phyloP scores from a whole-genome alignment of 92 coral and sea anemone genomes.

The Heliopora coerulea region DNA sequence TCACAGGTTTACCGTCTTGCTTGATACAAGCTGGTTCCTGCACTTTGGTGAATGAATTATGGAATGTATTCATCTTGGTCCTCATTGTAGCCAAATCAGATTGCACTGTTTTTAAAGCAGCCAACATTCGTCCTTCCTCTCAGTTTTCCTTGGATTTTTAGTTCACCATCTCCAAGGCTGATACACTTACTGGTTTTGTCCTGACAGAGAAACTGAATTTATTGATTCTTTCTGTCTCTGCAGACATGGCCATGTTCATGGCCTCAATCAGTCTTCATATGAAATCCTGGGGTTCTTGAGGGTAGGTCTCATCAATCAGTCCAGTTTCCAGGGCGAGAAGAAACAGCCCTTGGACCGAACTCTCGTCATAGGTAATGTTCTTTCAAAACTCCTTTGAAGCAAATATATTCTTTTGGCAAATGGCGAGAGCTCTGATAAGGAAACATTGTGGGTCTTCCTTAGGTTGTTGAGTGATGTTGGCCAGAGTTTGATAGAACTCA shows the following conservation, averaged over 20 bases:
- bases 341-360: too few species aligned
- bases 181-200: constrained; percentile 26
- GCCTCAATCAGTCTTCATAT: too few species aligned
- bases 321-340: neutral
- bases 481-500: too few species aligned
- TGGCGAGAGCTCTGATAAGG: constrained; percentile 55
- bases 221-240: too few species aligned
- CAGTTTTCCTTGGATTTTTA: constrained; percentile 9
- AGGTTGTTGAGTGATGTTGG: too few species aligned
- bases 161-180: constrained; percentile 33
- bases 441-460: constrained; percentile 60
- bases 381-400: constrained; percentile 47
- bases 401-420: constrained; percentile 1
- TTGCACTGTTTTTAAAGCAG: constrained; percentile 33
- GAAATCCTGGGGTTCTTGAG: too few species aligned
- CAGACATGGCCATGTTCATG: too few species aligned
- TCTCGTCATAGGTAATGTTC: too few species aligned
- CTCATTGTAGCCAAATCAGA: constrained; percentile 19
- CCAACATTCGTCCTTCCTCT: constrained; percentile 31
- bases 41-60: constrained; percentile 16
- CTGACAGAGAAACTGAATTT: too few species aligned
- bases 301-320: too few species aligned
- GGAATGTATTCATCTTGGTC: constrained; percentile 16
- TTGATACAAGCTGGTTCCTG: constrained; percentile 26
- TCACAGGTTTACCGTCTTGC: too few species aligned